phyloP scores from a whole-genome alignment of 2,888 invertebrate genomes.

The Criorhina ranunculi region DNA sequence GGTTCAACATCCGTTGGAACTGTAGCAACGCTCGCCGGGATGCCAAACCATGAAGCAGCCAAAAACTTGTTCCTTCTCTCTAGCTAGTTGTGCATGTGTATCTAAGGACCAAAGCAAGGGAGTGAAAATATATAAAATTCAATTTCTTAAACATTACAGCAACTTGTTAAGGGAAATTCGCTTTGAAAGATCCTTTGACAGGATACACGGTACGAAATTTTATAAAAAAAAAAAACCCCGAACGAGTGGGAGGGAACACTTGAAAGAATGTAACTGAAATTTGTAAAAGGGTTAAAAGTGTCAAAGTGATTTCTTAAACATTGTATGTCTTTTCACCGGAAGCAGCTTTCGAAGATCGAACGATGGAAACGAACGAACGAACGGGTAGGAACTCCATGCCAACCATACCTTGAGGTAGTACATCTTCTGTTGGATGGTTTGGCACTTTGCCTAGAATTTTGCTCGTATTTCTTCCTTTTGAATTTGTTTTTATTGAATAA shows the following conservation, averaged over 20 bases:
- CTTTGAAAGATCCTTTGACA: conserved; percentile 68
- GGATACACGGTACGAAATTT: conserved; percentile 56
- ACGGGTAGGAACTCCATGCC: not conserved
- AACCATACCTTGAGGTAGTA: conserved; percentile 33
- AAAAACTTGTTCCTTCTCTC: conserved; percentile 54
- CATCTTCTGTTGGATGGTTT: conserved; percentile 64
- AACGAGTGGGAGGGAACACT: conserved; percentile 10
- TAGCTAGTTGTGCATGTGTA: conserved; percentile 13
- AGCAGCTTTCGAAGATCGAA: conserved; percentile 54
- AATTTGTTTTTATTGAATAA: conserved; percentile 67
- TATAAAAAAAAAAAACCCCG: conserved; percentile 1
- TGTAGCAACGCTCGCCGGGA: conserved; percentile 47
- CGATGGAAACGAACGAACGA: not conserved
- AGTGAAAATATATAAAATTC: conserved; percentile 68
- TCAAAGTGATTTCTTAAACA: conserved; percentile 75
- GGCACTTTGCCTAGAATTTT: conserved; percentile 69
- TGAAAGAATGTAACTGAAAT: conserved; percentile 70
- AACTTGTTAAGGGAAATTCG: conserved; percentile 60
- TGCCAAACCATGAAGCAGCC: conserved; percentile 55
- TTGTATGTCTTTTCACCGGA: conserved; percentile 67
- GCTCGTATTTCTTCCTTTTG: conserved; percentile 19
- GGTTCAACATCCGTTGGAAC: conserved; percentile 63
- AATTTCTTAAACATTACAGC: conserved; percentile 75
- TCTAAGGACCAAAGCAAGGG: conserved; percentile 1
- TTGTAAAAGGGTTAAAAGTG: conserved; percentile 75